These are phyloP conservation scores for Malurus alboscapulatus DNA, from an alignment of 2,113 vertebrate species.

Conservation along the genomic window DNA sequence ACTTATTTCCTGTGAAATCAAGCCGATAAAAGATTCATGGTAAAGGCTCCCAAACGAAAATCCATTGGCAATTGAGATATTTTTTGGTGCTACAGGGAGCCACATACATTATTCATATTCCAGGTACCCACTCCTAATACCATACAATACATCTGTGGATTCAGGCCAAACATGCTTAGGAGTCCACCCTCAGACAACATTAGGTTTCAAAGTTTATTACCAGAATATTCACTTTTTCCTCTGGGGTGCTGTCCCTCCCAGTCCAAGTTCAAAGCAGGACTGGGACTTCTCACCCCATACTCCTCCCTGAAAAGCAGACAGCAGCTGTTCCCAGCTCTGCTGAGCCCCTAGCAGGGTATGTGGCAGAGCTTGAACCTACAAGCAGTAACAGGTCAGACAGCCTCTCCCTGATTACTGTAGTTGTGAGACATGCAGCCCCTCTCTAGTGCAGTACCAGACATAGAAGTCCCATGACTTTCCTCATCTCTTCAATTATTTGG, in stretches of 20 bases:
- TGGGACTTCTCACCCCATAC: not conserved
- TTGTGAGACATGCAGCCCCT: rapidly evolving
- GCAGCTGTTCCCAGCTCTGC: not conserved
- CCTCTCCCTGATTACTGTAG: rapidly evolving
- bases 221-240: not conserved
- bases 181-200: not conserved
- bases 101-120: not conserved
- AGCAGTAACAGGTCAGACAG: not conserved
- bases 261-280: not conserved
- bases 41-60: not conserved
- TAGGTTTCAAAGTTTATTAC: not conserved
- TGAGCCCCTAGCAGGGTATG: not conserved
- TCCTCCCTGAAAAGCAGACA: not conserved
- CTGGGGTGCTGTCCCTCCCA: not conserved
- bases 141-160: not conserved
- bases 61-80: not conserved
- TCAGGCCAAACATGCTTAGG: not conserved
- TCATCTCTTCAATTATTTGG: not conserved
- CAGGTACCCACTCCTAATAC: not conserved
- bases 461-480: not conserved
- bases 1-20: not conserved
- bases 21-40: rapidly evolving
- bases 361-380: not conserved
- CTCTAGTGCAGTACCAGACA: not conserved
- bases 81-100: not conserved